These are phyloP conservation scores for Larimichthys polyactis DNA, from an alignment of 2,113 vertebrate species.

Conservation along the genomic window DNA sequence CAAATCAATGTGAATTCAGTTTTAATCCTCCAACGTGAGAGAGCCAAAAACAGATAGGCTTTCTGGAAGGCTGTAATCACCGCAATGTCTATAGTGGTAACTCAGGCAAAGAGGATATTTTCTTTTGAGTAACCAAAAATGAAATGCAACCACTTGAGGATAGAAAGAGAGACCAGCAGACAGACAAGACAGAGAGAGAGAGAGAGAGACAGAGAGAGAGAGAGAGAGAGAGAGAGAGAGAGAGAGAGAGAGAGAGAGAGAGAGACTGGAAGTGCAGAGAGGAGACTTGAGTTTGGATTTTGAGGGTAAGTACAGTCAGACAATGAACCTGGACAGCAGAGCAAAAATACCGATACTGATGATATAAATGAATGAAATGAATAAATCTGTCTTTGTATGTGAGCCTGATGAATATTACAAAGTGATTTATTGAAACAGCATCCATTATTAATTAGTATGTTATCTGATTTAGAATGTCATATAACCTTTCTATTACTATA, in stretches of 20 bases:
- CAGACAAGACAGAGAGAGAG: slow-evolving; percentile 2
- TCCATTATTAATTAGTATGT: slow-evolving; percentile 79
- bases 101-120: slow-evolving; percentile 74
- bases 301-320: slow-evolving; percentile 36
- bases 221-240: slow-evolving; percentile 3
- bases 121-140: slow-evolving; percentile 78
- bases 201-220: slow-evolving; percentile 1
- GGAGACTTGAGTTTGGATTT: slow-evolving; percentile 42
- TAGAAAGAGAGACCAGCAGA: slow-evolving; percentile 19
- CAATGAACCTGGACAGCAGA: slow-evolving; percentile 52
- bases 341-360: slow-evolving; percentile 58
- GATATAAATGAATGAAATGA: slow-evolving; percentile 71
- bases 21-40: slow-evolving; percentile 55
- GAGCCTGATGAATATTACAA: slow-evolving; percentile 66
- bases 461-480: slow-evolving; percentile 82
- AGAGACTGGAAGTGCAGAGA: slow-evolving; percentile 28
- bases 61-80: slow-evolving; percentile 70
- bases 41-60: slow-evolving; percentile 64
- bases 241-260: slow-evolving; percentile 2
- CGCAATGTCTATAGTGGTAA: slow-evolving; percentile 66
- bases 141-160: slow-evolving; percentile 75
- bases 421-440: slow-evolving; percentile 74
- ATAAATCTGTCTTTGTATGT: slow-evolving; percentile 74
- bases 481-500: slow-evolving; percentile 81
- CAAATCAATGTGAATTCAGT: slow-evolving; percentile 69